Percentiles rank a stretch among this genome's conserved stretches.
phyloP scores from a whole-genome alignment of 53 echinoderm and acorn worm species.

The Pentamera pediparva region DNA sequence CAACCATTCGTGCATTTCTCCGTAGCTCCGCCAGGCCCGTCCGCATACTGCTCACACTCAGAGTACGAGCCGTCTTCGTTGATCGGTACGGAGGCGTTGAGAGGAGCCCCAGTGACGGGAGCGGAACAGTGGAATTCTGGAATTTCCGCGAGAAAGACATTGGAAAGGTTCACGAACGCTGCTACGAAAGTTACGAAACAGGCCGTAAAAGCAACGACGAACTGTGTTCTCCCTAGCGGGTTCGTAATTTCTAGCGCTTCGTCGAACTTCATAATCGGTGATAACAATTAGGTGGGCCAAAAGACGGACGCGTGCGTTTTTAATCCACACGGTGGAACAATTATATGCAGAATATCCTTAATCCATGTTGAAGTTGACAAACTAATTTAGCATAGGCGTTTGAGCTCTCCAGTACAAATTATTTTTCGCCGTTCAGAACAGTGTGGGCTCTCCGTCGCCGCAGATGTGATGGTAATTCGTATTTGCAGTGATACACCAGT shows the following conservation, averaged over 20 bases:
- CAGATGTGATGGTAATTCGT: too few species aligned
- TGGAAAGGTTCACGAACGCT: constrained; percentile 6
- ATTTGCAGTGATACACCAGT: too few species aligned
- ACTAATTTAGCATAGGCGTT: too few species aligned
- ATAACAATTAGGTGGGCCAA: too few species aligned
- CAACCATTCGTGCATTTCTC: neutral
- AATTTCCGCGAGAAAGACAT: constrained; percentile 3
- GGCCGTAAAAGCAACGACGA: neutral
- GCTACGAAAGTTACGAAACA: neutral
- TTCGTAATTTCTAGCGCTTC: neutral
- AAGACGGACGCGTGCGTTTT: too few species aligned
- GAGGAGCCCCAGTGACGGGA: neutral
- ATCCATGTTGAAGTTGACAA: too few species aligned
- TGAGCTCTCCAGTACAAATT: too few species aligned
- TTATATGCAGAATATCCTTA: too few species aligned
- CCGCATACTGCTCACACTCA: neutral
- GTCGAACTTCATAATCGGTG: constrained; percentile 1
- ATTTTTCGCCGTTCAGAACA: too few species aligned
- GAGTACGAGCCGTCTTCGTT: neutral
- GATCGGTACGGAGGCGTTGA: neutral
- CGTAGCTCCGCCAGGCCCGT: neutral
- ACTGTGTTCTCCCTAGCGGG: constrained; percentile 6
- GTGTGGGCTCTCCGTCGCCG: too few species aligned
- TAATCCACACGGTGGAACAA: too few species aligned
- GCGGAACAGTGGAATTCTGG: neutral